Conservation (phyloP, 2,113 vertebrate species). For the Uria lomvia region DNA sequence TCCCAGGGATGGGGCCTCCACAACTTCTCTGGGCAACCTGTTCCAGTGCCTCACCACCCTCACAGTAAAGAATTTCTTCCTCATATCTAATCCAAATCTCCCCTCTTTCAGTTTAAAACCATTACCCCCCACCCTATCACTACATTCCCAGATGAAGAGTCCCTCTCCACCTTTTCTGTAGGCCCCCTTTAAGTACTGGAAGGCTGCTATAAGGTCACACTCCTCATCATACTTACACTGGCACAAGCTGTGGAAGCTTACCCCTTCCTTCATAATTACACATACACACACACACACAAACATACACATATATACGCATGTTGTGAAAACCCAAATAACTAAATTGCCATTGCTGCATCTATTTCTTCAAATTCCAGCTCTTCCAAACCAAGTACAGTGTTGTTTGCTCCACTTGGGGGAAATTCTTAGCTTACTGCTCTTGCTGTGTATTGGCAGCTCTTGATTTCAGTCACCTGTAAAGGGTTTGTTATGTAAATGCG, state of each 20-base stretch:
- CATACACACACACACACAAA: background rate
- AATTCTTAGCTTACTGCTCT: background rate
- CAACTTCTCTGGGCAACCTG: background rate
- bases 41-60: background rate
- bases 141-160: background rate
- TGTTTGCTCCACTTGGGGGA: background rate
- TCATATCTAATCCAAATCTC: background rate
- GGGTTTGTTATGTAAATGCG: background rate
- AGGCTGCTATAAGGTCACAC: background rate
- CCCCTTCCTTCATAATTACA: background rate
- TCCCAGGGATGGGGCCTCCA: background rate
- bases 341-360: background rate
- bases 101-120: background rate
- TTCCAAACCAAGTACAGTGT: background rate
- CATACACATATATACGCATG: fast-evolving
- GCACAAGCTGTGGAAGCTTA: background rate
- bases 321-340: background rate
- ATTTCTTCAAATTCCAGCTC: background rate
- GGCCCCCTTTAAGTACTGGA: background rate
- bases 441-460: background rate
- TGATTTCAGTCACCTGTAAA: background rate
- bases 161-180: background rate
- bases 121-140: background rate
- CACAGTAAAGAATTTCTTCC: background rate
- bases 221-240: background rate